phyloP scores from a whole-genome alignment of 2,113 vertebrate species.

The Crotalus helleri region DNA sequence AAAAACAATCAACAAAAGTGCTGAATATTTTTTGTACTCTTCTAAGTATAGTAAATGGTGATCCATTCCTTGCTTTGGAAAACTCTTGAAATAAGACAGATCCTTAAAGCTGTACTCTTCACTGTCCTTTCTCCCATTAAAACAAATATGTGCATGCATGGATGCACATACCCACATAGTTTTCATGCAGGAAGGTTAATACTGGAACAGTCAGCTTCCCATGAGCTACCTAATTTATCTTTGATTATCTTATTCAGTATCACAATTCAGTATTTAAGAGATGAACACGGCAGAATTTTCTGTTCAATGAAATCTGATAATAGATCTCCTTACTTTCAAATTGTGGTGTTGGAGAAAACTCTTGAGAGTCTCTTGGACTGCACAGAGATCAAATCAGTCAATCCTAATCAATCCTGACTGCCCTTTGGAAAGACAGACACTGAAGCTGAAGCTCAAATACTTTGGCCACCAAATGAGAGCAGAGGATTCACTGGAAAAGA shows the following conservation, averaged over 20 bases:
- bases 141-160: background rate
- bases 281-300: background rate
- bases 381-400: background rate
- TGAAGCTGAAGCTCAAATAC: background rate
- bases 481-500: background rate
- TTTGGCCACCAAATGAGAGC: background rate
- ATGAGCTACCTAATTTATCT: background rate
- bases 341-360: background rate
- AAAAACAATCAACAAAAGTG: slow-evolving; percentile 11
- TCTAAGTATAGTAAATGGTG: background rate
- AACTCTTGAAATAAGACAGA: background rate
- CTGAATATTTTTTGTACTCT: background rate
- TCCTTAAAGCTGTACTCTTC: background rate
- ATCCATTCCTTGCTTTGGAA: background rate
- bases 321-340: background rate
- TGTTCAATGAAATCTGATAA: background rate
- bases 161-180: background rate
- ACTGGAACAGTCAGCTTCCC: background rate
- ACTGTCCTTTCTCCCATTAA: background rate
- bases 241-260: background rate
- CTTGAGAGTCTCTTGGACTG: background rate
- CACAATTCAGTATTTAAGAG: background rate
- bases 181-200: background rate
- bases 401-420: background rate
- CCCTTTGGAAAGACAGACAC: background rate